A percentile compares a stretch with the other conserved stretches of the same genome.
phyloP scores from a whole-genome alignment of 37 sponge, comb jelly and placozoan genomes.

The Ianthella basta region DNA sequence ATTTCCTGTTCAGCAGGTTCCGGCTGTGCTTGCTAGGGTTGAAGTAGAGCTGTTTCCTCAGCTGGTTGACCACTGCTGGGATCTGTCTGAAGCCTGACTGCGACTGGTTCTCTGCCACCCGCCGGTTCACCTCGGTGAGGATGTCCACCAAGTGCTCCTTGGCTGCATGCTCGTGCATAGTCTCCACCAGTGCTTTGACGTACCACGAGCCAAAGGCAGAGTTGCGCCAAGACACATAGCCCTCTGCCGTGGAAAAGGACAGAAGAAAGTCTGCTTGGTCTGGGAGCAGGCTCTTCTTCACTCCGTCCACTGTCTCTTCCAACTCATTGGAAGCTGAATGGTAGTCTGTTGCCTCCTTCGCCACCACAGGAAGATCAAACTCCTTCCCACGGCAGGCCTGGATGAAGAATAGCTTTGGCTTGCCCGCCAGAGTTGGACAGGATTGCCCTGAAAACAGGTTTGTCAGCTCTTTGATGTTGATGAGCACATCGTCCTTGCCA shows the following conservation, averaged over 20 bases:
- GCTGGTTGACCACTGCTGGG: constrained; percentile 1
- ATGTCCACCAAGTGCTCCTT: constrained; percentile 54
- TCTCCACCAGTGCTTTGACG: constrained; percentile 39
- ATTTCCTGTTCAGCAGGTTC: not conserved
- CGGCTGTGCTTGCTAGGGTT: not conserved
- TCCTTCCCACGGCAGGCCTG: constrained; percentile 31
- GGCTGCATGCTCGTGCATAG: constrained; percentile 21
- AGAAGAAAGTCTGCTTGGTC: constrained; percentile 23
- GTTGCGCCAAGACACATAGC: constrained; percentile 26
- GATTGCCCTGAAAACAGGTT: not conserved
- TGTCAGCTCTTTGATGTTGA: constrained; percentile 20
- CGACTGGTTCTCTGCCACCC: constrained; percentile 42
- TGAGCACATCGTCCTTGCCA: constrained; percentile 22
- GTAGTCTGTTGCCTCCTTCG: not conserved
- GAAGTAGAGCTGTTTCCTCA: constrained; percentile 30
- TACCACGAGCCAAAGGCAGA: constrained; percentile 54
- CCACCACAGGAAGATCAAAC: not conserved
- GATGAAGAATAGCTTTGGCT: constrained; percentile 50
- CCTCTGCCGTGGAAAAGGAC: constrained; percentile 27
- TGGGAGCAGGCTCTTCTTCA: constrained; percentile 1
- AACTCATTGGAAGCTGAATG: too few species aligned
- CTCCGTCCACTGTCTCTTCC: not conserved
- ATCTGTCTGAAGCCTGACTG: constrained; percentile 26
- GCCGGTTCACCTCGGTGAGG: constrained; percentile 42
- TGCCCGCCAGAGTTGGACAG: constrained; percentile 24